Conservation (phyloP, 2,113 vertebrate species). For the Ailuropoda melanoleuca region DNA sequence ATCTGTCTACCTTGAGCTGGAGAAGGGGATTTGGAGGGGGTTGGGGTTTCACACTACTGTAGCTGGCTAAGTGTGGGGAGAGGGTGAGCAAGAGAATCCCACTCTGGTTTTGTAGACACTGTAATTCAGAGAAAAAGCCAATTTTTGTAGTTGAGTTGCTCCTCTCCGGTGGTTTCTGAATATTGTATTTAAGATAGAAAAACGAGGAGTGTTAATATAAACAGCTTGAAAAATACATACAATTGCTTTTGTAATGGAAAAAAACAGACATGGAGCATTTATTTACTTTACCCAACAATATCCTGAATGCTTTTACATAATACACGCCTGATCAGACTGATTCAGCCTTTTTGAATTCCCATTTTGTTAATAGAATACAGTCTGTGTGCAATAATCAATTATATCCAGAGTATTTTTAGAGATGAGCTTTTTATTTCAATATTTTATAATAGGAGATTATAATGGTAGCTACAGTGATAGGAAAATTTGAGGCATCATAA, state of each 20-base stretch:
- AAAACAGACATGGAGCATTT: neutral
- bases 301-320: neutral
- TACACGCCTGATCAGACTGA: neutral
- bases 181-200: neutral
- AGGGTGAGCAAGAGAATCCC: neutral
- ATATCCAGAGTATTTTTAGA: constrained; percentile 14
- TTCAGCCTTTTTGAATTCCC: neutral
- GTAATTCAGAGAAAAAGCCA: neutral
- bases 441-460: neutral
- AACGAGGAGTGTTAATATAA: neutral
- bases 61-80: neutral
- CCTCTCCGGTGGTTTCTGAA: neutral
- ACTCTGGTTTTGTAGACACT: neutral
- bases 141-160: neutral
- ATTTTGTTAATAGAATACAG: neutral
- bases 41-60: neutral
- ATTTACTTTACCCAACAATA: neutral
- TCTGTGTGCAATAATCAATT: neutral
- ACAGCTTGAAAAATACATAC: neutral
- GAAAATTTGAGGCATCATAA: neutral
- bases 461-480: neutral
- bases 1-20: neutral
- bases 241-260: neutral
- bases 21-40: neutral
- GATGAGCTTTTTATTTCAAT: constrained; percentile 31